Evolutionary conservation across 2,888 invertebrate species (phyloP), one percentile per base, ranked within the genome.

Genomic region (Liopterus haemorrhoidalis): DNA sequence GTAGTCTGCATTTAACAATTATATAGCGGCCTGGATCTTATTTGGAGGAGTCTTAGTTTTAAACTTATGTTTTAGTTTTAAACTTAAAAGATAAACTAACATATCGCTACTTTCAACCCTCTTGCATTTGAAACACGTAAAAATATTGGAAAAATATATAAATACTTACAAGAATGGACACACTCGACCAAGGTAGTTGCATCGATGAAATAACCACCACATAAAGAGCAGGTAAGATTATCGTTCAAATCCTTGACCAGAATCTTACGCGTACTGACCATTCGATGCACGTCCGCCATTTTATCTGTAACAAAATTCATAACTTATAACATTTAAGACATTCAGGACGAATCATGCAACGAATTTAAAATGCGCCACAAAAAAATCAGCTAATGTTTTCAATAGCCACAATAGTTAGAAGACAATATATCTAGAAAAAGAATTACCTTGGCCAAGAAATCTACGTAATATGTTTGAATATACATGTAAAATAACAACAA

Each of bases 181-280:
- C 95, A 95, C 70, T 95, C 94, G 40, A 87, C 86, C 58, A 95
- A 86, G 36, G 93, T 89, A 40, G 93, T 94, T 33, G 95, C 94
- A 69, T 95, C 93, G 54, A 95, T 82, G 64, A 90, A 82, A 69
- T 95, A 95, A 40, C 95, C 95, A 41, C 81, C 79, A 70, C 95
- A 95, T 50, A 95, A 73, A 51, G 82, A 81, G 69, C 95, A 95
- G 49, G 86, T 85, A 61, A 95, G 78, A 64, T 86, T 85, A 57
- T 85, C 79, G 70, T 94, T 94, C 54, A 95, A 48, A 36, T 68
- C 81, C 68, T 82, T 81, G 54, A 82, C 78, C 51, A 82, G 67
- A 36, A 78, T 66, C 32, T 79, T 78, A 63, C 76, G 75, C 59
- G 78, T 75, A 55, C 74, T 70, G 47, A 30, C 70, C 60, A 54